Evolutionary conservation across 2,113 vertebrate genomes (phyloP), one percentile per base, ranked within the genome.

Genomic region (Cervus canadensis): DNA sequence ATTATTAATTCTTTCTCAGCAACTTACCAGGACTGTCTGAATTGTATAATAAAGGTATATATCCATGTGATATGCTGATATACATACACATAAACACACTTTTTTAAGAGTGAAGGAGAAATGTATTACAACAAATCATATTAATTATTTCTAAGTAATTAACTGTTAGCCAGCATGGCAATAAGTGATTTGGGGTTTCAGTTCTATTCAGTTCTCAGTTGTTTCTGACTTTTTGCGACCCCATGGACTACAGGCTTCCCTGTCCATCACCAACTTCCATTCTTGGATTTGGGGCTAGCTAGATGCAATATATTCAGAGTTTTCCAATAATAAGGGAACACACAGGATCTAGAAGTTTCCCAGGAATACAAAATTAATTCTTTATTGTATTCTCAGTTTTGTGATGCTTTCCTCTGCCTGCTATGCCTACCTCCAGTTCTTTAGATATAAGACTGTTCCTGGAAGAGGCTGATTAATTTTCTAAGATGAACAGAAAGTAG

Each of bases 211-310:
- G n/a, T 25, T 74, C 5, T 43, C 71, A 43, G 5, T 43, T 76
- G 40, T 76, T 11, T 43, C 12, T 0, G 0, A 26, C 23, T 76
- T 11, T 43, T 74, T 26, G 11, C 0, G 0, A 76, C 23, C 40
- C 40, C 23, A 26, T 43, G 12, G 71, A 43, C 71, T 43, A 6
- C 23, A 43, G 23, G 6, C 12, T 43, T 15, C 23, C 2, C 36
- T 43, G 40, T 76, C 12, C 36, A 15, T 76, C 21, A 74, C 21
- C 67, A 74, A 6, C 36, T 40, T n/a, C 21, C 0, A 0, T 74
- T 74, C 67, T 74, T 74, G 67, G 21, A 23, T 30, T 40, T 87
- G 14, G 43, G 30, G 25, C n/a, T 5, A 87, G 15, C 28, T 2
- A 54, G 89, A 62, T 81, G 10, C 4, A 86, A 28, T 12, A 52